Base-by-base conservation (phyloP, 2,113 vertebrate genomes). In the Azemiops feae region DNA sequence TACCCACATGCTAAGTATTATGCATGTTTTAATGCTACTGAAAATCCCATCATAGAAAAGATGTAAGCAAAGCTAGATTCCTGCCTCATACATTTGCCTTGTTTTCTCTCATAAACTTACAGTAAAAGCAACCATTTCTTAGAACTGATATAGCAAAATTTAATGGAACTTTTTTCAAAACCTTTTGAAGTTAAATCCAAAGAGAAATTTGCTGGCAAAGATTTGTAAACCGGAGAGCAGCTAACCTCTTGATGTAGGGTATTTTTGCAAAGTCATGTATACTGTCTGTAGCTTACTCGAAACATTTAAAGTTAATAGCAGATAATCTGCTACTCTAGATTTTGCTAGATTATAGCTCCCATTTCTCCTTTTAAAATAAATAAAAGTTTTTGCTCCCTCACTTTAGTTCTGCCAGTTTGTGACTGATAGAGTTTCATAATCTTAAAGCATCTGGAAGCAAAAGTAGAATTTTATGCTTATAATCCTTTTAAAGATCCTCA, bases 131-230 rank as follows among this genome's bases (percentile, higher is more conserved):
- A 91, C 60, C 89, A 53, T 81, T 93, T 27, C 87, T 93, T 60
- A 11, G 45, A 94, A 94, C 57, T 89, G 20, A 30, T 93, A 92
- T 93, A 64, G 53, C 30, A 90, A 87, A 95, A 93, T 16, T 91
- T 57, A 91, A 93, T n/a, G 12, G 4, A 92, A 43, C 92, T 91
- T 91, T 27, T 92, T 11, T 69, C 14, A 34, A n/a, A 92, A 1
- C 1, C 23, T 2, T n/a, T 69, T 39, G 23, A 92, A 45, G 52
- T 55, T 64, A 91, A 96, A 94, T 55, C 27, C 92, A 85, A 88
- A 89, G 0, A 58, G 0, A 81, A 92, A 94, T 88, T 85, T 93
- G 87, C 89, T 94, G 64, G 90, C 50, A 30, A 55, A 91, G 54
- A 25, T 91, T 47, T 89, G 92, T 27, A 18, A 8, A 92, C 89